Conservation (phyloP, 2,113 vertebrate species). For the Rhea pennata region DNA sequence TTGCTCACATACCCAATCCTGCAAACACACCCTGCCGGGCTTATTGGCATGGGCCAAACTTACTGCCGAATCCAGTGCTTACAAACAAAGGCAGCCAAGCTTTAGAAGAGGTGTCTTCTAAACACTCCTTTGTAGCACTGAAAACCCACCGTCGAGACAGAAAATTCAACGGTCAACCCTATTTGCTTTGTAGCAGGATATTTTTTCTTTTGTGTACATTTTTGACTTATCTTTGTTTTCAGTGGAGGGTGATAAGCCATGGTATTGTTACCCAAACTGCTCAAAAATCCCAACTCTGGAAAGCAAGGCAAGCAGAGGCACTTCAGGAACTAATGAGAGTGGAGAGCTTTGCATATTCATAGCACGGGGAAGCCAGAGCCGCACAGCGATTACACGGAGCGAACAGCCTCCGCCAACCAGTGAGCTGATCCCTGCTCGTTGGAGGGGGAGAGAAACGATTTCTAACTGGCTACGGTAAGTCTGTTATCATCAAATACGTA, state of each 20-base stretch:
- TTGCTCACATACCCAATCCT: background rate
- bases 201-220: background rate
- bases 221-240: background rate
- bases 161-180: background rate
- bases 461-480: background rate
- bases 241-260: background rate
- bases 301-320: background rate
- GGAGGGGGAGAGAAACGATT: background rate
- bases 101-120: background rate
- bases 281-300: background rate
- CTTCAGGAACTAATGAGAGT: background rate
- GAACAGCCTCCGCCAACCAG: background rate
- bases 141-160: background rate
- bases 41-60: background rate
- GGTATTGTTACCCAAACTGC: background rate
- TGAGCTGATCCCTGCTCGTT: background rate
- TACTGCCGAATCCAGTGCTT: background rate
- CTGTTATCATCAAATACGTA: constrained; percentile 11
- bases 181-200: background rate
- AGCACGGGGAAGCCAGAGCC: background rate
- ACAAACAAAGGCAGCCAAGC: background rate
- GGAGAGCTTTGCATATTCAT: constrained; percentile 10
- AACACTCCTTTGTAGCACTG: background rate
- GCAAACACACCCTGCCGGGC: background rate
- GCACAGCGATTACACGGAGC: background rate